Conservation (phyloP, 2,888 invertebrate species). For the Tenthredo livida region DNA sequence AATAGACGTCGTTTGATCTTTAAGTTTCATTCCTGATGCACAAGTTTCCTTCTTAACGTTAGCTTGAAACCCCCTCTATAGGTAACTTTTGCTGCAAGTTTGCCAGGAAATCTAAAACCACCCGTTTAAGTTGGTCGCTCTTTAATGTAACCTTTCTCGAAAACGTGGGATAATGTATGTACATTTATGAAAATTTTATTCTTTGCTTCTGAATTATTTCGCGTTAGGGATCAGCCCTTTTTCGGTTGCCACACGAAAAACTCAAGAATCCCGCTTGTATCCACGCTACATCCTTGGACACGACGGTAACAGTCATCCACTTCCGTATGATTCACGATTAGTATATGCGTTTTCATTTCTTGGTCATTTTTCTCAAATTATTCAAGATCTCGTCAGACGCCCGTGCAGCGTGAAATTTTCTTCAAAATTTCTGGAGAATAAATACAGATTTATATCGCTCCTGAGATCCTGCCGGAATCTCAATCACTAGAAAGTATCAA, state of each 20-base stretch:
- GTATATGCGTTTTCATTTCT: background rate
- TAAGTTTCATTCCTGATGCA: background rate
- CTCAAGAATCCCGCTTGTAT: constrained; percentile 1
- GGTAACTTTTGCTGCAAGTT: background rate
- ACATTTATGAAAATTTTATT: constrained; percentile 51
- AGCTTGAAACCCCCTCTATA: background rate
- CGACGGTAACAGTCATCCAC: background rate
- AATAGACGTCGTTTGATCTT: background rate
- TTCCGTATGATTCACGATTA: background rate
- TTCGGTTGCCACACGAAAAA: background rate
- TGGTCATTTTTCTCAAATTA: background rate
- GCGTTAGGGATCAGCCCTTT: constrained; percentile 31
- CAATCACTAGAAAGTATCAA: constrained; percentile 14
- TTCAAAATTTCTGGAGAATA: background rate
- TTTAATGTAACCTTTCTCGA: constrained; percentile 42
- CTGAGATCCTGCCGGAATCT: background rate
- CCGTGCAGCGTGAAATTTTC: background rate
- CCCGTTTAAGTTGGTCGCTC: constrained; percentile 30
- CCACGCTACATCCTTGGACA: constrained; percentile 1
- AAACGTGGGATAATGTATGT: constrained; percentile 44
- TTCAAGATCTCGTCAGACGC: background rate
- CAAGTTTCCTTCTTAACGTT: background rate
- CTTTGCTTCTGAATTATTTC: constrained; percentile 46
- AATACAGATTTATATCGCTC: background rate
- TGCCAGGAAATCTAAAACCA: background rate